These are phyloP conservation scores for Eupeodes corollae DNA, from an alignment of 1,140 invertebrate species.

Conservation along the genomic window DNA sequence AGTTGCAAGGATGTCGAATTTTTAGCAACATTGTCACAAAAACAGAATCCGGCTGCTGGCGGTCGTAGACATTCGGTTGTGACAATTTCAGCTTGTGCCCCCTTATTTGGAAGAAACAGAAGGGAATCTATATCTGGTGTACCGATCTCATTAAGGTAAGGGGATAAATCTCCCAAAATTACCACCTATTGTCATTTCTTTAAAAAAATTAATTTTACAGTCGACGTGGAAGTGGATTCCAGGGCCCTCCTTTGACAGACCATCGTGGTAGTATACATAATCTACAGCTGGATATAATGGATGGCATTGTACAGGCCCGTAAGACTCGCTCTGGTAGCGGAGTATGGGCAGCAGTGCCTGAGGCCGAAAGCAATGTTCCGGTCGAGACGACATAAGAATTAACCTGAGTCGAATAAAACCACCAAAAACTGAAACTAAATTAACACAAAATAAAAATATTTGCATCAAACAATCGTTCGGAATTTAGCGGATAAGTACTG, in stretches of 20 bases:
- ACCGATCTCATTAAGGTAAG: conserved; percentile 28
- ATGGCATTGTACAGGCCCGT: conserved; percentile 67
- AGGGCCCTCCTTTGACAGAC: conserved; percentile 53
- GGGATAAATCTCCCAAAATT: neutral
- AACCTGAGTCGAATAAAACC: too few relatives aligned
- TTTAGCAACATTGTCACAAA: conserved; percentile 45
- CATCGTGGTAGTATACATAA: conserved; percentile 64
- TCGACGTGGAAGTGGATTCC: conserved; percentile 28
- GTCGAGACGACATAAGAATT: conserved; percentile 18
- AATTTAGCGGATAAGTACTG: too few relatives aligned
- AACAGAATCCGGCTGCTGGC: conserved; percentile 45
- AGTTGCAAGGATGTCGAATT: conserved; percentile 64
- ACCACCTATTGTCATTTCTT: conserved; percentile 3
- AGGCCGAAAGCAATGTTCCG: conserved; percentile 31
- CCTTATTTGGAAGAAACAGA: conserved; percentile 60
- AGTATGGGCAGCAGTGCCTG: conserved; percentile 29
- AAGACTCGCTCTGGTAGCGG: conserved; percentile 45
- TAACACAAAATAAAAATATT: too few relatives aligned
- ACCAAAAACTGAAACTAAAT: too few relatives aligned
- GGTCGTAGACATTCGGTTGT: conserved; percentile 71
- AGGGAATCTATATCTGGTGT: conserved; percentile 71
- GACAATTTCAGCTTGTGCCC: conserved; percentile 65
- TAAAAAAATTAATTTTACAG: conserved; percentile 14
- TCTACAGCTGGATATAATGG: conserved; percentile 74
- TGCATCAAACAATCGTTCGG: too few relatives aligned